These are phyloP conservation scores for Polylopha cassiicola DNA, from an alignment of 2,888 invertebrate species.

Conservation along the genomic window DNA sequence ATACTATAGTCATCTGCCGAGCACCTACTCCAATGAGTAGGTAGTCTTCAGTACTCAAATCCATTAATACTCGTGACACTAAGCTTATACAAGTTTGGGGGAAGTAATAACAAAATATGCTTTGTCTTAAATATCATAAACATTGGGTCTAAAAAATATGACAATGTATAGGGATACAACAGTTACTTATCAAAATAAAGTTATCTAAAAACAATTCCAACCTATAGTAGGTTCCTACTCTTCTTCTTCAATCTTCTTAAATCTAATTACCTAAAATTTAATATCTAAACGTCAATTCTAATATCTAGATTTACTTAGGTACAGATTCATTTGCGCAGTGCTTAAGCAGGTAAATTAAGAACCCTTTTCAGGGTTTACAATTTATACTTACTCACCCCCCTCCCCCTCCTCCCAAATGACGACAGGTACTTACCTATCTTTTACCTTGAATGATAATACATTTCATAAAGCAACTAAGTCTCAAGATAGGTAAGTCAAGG, in stretches of 20 bases:
- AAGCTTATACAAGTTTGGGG: background rate
- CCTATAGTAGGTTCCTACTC: constrained; percentile 32
- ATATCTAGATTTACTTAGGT: constrained; percentile 48
- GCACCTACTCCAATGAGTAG: constrained; percentile 21
- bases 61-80: background rate
- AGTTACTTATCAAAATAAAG: constrained; percentile 67
- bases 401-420: no score
- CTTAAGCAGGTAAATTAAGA: no score
- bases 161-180: constrained; percentile 46
- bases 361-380: no score
- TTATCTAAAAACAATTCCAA: constrained; percentile 58
- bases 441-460: no score
- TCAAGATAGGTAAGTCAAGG: no score
- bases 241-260: constrained; percentile 36
- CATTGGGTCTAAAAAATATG: constrained; percentile 40
- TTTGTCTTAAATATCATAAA: constrained; percentile 39
- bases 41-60: constrained; percentile 4
- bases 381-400: no score
- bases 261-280: constrained; percentile 51
- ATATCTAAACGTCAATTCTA: constrained; percentile 64
- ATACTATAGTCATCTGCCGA: constrained; percentile 10
- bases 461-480: no score
- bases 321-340: no score
- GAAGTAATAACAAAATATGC: constrained; percentile 25
- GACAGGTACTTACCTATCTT: no score